Percentiles rank a stretch among this genome's conserved stretches.
phyloP scores from a whole-genome alignment of 2,113 vertebrate genomes.

The Pseudorectes ferrugineus region DNA sequence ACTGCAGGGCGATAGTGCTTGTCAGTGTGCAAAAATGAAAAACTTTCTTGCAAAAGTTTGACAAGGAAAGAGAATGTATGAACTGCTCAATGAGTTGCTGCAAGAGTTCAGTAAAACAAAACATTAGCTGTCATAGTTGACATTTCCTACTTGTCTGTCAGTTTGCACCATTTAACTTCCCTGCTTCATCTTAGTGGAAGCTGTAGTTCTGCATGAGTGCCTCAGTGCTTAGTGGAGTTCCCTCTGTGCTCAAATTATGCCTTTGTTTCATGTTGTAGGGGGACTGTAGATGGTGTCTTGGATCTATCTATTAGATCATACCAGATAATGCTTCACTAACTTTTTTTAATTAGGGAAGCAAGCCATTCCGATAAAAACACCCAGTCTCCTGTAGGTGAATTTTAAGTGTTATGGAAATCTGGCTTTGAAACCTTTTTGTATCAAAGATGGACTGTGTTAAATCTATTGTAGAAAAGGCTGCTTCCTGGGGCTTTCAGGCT shows the following conservation, averaged over 20 bases:
- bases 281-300: not conserved
- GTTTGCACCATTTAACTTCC: conserved; percentile 25
- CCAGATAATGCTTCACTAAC: not conserved
- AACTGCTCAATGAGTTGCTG: not conserved
- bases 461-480: not conserved
- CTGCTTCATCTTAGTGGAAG: conserved; percentile 63
- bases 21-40: not conserved
- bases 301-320: not conserved
- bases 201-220: conserved; percentile 15
- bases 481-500: not conserved
- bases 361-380: not conserved
- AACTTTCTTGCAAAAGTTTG: not conserved
- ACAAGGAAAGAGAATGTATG: not conserved
- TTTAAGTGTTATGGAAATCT: not conserved
- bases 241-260: conserved; percentile 75
- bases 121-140: not conserved
- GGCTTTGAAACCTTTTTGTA: not conserved
- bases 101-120: not conserved
- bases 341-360: not conserved
- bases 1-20: not conserved
- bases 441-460: not conserved
- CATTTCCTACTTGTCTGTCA: not conserved
- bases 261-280: conserved; percentile 2
- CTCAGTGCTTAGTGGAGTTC: conserved; percentile 46
- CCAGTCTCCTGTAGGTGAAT: not conserved